Conservation (phyloP, 2,888 invertebrate genomes). For the Hyles lineata region DNA sequence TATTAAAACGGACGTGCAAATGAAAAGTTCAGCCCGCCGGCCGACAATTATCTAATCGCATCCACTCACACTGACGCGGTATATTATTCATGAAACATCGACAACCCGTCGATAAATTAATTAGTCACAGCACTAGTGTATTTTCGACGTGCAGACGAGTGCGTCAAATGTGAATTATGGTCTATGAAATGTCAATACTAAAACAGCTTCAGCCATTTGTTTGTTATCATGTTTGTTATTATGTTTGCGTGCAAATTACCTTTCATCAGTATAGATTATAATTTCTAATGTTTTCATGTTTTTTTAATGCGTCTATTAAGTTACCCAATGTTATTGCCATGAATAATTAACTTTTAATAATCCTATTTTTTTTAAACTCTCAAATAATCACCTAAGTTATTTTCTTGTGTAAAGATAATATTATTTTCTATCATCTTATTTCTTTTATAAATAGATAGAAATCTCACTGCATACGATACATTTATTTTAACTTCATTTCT, state of each 20-base stretch:
- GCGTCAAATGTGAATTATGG: background rate
- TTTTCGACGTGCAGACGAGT: conserved; percentile 33
- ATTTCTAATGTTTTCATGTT: too few relatives aligned
- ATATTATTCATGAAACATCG: conserved; percentile 49
- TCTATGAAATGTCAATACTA: background rate
- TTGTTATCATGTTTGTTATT: background rate
- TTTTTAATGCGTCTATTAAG: too few relatives aligned
- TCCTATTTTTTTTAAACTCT: too few relatives aligned
- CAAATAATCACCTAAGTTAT: too few relatives aligned
- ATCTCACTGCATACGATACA: too few relatives aligned
- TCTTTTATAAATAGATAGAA: too few relatives aligned
- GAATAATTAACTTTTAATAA: too few relatives aligned
- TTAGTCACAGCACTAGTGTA: conserved; percentile 44
- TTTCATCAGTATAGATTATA: too few relatives aligned
- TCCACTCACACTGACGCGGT: conserved; percentile 32
- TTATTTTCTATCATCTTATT: too few relatives aligned
- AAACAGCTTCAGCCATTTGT: background rate
- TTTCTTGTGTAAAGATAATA: too few relatives aligned
- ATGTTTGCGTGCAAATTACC: background rate
- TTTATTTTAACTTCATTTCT: too few relatives aligned
- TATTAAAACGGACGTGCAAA: conserved; percentile 2
- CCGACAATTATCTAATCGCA: conserved; percentile 29
- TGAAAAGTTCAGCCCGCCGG: conserved; percentile 1
- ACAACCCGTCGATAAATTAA: conserved; percentile 48
- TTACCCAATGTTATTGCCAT: too few relatives aligned